A percentile compares a stretch with the other conserved stretches of the same genome.
Evolutionary conservation across 2,888 invertebrate species (phyloP).

Genomic region (Encarsia formosa): DNA sequence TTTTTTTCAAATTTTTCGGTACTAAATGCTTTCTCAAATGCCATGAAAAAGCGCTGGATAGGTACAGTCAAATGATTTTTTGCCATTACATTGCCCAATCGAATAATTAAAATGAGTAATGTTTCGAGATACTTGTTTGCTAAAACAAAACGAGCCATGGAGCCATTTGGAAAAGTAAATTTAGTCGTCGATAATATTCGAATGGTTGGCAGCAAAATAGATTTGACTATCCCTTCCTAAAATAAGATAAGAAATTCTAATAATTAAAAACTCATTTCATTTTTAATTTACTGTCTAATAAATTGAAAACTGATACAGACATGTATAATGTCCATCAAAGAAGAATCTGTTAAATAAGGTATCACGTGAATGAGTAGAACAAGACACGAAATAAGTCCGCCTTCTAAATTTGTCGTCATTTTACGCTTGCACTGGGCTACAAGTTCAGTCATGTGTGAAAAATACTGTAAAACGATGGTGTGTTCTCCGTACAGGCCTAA

Average conservation of each 20-base stretch:
- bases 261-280: too few species aligned
- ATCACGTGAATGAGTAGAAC: conserved; percentile 75
- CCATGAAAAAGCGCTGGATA: conserved; percentile 68
- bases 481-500: conserved; percentile 81
- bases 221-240: conserved; percentile 80
- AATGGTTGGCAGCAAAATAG: conserved; percentile 78
- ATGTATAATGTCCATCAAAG: conserved; percentile 82
- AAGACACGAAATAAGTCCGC: conserved; percentile 80
- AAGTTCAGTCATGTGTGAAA: conserved; percentile 84
- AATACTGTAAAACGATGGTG: conserved; percentile 80
- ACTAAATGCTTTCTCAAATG: conserved; percentile 72
- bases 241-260: not conserved
- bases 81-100: conserved; percentile 76
- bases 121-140: conserved; percentile 79
- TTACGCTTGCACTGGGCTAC: conserved; percentile 76
- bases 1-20: conserved; percentile 27
- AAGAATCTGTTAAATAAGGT: conserved; percentile 76
- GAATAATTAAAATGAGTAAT: conserved; percentile 71
- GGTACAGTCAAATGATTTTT: conserved; percentile 69
- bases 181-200: conserved; percentile 75
- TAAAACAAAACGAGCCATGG: conserved; percentile 68
- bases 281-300: too few species aligned
- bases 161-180: conserved; percentile 78
- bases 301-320: conserved; percentile 51
- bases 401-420: conserved; percentile 80